A percentile compares a stretch with the other conserved stretches of the same genome.
Evolutionary conservation across 2,113 vertebrate genomes (phyloP).

Genomic region (Nycticebus coucang): DNA sequence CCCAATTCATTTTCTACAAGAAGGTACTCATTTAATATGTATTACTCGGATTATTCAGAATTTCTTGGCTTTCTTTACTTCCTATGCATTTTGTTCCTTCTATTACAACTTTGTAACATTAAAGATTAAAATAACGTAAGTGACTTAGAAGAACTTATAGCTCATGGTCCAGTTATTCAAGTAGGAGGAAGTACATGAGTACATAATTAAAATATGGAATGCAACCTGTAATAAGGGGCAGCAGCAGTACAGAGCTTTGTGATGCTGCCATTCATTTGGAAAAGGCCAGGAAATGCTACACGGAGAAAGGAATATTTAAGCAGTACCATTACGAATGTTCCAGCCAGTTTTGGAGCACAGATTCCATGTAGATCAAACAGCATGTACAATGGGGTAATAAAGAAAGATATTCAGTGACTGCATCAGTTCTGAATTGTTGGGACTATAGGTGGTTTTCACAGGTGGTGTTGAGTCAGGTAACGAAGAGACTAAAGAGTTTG

Average conservation of each 20-base stretch:
- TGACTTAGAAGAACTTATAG: neutral
- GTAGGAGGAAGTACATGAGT: neutral
- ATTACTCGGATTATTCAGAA: neutral
- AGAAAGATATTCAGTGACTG: neutral
- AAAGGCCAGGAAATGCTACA: neutral
- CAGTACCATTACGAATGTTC: neutral
- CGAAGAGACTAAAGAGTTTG: neutral
- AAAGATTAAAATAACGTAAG: neutral
- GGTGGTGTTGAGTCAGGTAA: neutral
- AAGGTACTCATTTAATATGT: neutral
- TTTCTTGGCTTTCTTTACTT: neutral
- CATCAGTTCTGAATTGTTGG: neutral
- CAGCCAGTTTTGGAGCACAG: neutral
- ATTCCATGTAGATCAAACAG: neutral
- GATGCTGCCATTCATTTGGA: neutral
- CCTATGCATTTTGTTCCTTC: neutral
- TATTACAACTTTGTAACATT: neutral
- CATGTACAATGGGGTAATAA: rapidly evolving
- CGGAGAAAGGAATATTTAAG: neutral
- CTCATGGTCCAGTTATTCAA: neutral
- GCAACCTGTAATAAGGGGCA: neutral
- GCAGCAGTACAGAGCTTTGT: neutral
- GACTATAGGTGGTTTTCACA: neutral
- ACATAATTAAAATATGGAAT: neutral
- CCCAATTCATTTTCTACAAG: neutral